phyloP scores from a whole-genome alignment of 2,888 invertebrate species.

The Villa cingulata region DNA sequence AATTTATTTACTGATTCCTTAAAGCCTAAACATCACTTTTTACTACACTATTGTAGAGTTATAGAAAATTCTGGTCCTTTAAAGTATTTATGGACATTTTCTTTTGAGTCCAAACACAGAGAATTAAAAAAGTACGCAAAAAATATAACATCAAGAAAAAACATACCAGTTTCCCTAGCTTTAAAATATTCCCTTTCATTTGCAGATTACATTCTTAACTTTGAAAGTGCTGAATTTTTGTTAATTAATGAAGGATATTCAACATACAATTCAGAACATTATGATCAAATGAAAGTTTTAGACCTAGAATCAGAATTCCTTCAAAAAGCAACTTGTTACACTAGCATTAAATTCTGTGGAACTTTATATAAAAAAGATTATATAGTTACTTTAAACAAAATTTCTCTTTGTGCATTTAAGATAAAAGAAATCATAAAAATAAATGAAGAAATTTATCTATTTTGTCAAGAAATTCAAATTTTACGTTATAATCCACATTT shows the following conservation, averaged over 20 bases:
- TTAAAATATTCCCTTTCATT: background rate
- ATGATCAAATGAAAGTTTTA: background rate
- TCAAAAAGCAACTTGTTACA: background rate
- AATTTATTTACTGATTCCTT: background rate
- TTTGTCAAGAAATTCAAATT: background rate
- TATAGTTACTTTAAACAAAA: background rate
- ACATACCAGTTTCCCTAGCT: background rate
- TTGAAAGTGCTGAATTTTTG: background rate
- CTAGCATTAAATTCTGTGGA: background rate
- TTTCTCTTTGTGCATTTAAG: background rate
- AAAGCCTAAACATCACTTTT: background rate
- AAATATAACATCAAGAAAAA: background rate
- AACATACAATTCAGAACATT: background rate
- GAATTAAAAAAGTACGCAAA: slow-evolving; percentile 1
- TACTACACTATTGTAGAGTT: background rate
- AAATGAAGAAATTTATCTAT: background rate
- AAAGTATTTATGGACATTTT: background rate
- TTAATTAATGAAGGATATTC: background rate
- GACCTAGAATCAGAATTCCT: background rate
- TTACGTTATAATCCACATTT: background rate
- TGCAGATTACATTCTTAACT: background rate
- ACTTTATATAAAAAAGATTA: background rate
- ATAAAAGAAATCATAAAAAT: background rate
- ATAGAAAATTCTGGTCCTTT: background rate
- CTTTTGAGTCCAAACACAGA: slow-evolving; percentile 2